Evolutionary conservation across 2,888 invertebrate genomes (phyloP), one percentile per base, ranked within the genome.

Genomic region (Dione juno): DNA sequence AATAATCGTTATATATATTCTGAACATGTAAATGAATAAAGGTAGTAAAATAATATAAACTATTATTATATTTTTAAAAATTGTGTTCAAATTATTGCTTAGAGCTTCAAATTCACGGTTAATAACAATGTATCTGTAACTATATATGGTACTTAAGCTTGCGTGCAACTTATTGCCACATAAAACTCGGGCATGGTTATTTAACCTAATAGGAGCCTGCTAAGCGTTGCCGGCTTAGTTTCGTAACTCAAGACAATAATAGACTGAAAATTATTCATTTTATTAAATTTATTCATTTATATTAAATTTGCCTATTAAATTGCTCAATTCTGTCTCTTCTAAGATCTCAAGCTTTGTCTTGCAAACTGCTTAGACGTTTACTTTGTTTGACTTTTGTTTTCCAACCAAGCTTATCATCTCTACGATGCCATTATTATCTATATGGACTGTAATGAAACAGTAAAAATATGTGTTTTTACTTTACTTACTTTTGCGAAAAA

Each of bases 111-210:
- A 16, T 40, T 57, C 40, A 57, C 40, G 37, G 19, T 11, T 45
- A 7, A 45, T 43, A 35, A 61, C 28, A 61, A 61, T 28, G 11
- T 45, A n/a, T 11, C 45, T 35, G 61, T 45, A 53, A 43, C 43
- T 16, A 66, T 67, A 68, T 64, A 69, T 63, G 63, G 41, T 37
- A 73, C 41, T 63, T 54, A 52, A 21, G 48, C 67, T 72, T 71
- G 74, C 74, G 70, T 72, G 76, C 67, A 67, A 72, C 64, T 72
- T 88, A 89, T 83, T 74, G 80, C 82, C 81, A 77, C 78, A 86
- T 89, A 87, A 87, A 89, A 89, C 84, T 88, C 75, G 81, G 84
- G 80, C 77, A 78, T 81, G 83, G 74, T 81, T 84, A 86, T 89
- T 89, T 84, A 76, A 84, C 78, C 85, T 86, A 82, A 86, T 88